Evolutionary conservation across 2,113 vertebrate species (phyloP).

Genomic region (Ailuropoda melanoleuca): DNA sequence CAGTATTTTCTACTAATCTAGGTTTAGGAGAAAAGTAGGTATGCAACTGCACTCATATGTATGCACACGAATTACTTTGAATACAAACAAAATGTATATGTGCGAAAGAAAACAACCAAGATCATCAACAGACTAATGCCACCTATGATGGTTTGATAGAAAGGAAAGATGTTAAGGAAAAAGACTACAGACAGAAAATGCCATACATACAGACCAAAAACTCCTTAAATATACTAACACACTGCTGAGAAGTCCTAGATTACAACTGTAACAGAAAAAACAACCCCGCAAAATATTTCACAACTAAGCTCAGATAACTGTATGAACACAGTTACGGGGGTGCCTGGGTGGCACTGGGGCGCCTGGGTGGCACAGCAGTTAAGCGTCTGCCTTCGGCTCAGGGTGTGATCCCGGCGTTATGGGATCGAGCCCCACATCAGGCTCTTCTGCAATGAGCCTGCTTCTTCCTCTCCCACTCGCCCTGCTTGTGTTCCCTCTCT

Average conservation of each 20-base stretch:
- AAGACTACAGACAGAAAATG: not conserved
- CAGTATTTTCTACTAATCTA: not conserved
- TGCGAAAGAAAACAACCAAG: not conserved
- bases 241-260: not conserved
- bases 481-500: too few relatives aligned
- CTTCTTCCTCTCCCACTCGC: too few relatives aligned
- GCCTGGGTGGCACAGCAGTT: too few relatives aligned
- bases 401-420: too few relatives aligned
- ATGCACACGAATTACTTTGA: not conserved
- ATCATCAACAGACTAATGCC: not conserved
- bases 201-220: not conserved
- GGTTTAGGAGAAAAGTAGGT: not conserved
- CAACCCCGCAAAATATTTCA: not conserved
- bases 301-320: not conserved
- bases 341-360: too few relatives aligned
- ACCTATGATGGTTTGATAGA: not conserved
- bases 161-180: not conserved
- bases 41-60: not conserved
- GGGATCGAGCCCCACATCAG: too few relatives aligned
- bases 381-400: too few relatives aligned
- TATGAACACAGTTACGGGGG: not conserved
- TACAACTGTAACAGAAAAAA: not conserved
- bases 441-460: too few relatives aligned
- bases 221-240: not conserved
- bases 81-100: not conserved